These are phyloP conservation scores for Neodiprion pinetum DNA, from an alignment of 1,140 invertebrate genomes.

Conservation along the genomic window DNA sequence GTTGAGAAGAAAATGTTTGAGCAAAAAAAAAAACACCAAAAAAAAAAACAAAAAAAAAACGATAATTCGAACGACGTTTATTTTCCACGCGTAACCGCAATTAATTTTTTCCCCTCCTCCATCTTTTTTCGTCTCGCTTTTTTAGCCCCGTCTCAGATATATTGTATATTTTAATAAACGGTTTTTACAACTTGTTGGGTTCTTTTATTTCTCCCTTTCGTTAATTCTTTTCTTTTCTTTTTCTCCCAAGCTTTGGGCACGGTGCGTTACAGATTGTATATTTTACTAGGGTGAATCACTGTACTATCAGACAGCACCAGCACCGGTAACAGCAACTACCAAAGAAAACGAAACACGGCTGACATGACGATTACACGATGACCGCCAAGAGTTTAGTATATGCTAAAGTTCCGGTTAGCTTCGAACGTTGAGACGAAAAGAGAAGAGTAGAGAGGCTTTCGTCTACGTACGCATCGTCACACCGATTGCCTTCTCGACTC, in stretches of 20 bases:
- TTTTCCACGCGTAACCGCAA: neutral
- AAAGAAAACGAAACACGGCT: neutral
- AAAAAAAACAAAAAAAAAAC: no score
- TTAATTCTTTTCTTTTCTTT: neutral
- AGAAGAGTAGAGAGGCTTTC: neutral
- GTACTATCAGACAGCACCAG: neutral
- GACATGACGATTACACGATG: neutral
- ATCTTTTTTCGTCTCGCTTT: neutral
- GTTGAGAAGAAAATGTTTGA: no score
- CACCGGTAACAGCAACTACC: neutral
- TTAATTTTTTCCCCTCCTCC: neutral
- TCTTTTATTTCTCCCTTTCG: neutral
- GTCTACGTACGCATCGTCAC: neutral
- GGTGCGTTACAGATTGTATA: constrained; percentile 7
- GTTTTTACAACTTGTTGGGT: neutral
- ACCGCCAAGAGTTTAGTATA: neutral
- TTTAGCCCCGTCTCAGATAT: neutral
- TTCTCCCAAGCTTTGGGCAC: neutral
- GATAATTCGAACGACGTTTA: neutral
- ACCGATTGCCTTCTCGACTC: no score
- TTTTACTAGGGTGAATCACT: constrained; percentile 20
- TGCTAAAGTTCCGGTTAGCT: constrained; percentile 1
- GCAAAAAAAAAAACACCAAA: no score
- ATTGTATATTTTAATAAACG: constrained; percentile 12
- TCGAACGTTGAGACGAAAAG: neutral